Percentiles rank a stretch among this genome's conserved stretches.
Evolutionary conservation across 2,113 vertebrate genomes (phyloP).

Genomic region (Leucopsar rothschildi): DNA sequence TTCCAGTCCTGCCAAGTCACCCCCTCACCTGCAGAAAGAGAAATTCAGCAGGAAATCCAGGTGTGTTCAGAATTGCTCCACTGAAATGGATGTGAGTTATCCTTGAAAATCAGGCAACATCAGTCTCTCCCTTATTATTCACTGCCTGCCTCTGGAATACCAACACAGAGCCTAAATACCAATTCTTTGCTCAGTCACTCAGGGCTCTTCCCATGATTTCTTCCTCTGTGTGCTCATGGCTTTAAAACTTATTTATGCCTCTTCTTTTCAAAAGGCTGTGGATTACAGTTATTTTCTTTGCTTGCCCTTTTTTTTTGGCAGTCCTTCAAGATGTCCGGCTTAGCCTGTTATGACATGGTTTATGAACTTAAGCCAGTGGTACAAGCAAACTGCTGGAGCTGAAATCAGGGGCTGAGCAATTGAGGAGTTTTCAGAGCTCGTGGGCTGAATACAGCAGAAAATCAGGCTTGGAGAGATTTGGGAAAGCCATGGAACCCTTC

Average conservation of each 20-base stretch:
- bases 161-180: neutral
- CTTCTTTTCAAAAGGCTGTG: neutral
- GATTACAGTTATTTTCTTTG: slow-evolving; percentile 22
- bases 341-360: slow-evolving; percentile 1
- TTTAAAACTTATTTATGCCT: slow-evolving; percentile 35
- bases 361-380: neutral
- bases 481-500: neutral
- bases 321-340: neutral
- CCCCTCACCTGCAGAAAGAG: neutral
- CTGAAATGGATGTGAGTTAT: neutral
- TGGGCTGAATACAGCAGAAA: neutral
- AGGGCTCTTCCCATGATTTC: neutral
- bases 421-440: neutral
- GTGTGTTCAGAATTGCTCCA: neutral
- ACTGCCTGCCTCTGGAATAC: neutral
- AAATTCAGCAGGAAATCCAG: neutral
- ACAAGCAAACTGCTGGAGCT: neutral
- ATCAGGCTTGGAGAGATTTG: neutral
- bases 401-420: neutral
- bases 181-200: neutral
- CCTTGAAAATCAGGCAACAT: neutral
- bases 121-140: neutral
- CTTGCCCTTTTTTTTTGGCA: neutral
- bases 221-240: neutral
- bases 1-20: accelerated